Evolutionary conservation across 2,888 invertebrate species (phyloP).

Genomic region (Ophonus ardosiacus): DNA sequence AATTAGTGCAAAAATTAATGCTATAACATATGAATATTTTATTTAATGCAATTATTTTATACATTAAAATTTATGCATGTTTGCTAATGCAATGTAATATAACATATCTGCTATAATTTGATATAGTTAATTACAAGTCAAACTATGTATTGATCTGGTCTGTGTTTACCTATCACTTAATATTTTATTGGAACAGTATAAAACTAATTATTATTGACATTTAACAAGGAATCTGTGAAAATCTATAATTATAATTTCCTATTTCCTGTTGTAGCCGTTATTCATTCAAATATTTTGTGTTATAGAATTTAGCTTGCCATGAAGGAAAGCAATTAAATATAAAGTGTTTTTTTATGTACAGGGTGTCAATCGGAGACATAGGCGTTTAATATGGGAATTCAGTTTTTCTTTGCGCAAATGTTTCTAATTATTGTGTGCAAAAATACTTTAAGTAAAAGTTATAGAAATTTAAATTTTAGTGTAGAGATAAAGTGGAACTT

Average conservation of each 20-base stretch:
- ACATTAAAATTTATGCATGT: slow-evolving; percentile 1
- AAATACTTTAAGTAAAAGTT: no score
- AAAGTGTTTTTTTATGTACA: no score
- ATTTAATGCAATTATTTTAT: slow-evolving; percentile 16
- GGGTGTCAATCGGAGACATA: no score
- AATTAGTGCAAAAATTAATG: neutral
- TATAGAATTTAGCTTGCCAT: neutral
- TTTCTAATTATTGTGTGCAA: no score
- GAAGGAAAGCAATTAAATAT: neutral
- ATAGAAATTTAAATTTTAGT: no score
- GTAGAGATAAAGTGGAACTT: no score
- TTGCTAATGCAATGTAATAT: neutral
- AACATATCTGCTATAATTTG: slow-evolving; percentile 13
- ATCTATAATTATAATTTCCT: neutral
- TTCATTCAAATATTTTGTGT: no score
- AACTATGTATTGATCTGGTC: neutral
- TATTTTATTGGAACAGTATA: slow-evolving; percentile 4
- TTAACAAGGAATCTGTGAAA: slow-evolving; percentile 1
- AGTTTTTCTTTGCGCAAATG: no score
- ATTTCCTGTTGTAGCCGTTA: neutral
- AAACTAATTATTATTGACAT: slow-evolving; percentile 28
- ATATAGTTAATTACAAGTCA: slow-evolving; percentile 23
- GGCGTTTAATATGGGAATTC: no score
- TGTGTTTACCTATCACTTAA: slow-evolving; percentile 28
- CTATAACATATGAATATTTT: neutral